Evolutionary conservation across 2,888 invertebrate genomes (phyloP).

Genomic region (Drosophila borborema): DNA sequence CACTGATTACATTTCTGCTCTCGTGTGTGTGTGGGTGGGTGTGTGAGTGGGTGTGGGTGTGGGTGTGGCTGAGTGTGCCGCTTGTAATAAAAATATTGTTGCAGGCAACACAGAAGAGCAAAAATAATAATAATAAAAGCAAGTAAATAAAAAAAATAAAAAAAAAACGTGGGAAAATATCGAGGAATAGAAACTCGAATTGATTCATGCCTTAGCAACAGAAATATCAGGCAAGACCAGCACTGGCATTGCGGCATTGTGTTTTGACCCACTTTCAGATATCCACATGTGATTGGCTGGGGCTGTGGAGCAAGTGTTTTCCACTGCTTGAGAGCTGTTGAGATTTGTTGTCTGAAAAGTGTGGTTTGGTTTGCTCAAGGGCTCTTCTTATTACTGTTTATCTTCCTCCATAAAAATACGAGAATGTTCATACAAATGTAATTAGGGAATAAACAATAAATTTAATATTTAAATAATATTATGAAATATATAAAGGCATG

Average conservation of each 20-base stretch:
- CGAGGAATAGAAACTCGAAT: slow-evolving; percentile 15
- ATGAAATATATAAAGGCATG: background rate
- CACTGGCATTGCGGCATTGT: background rate
- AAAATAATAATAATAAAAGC: slow-evolving; percentile 14
- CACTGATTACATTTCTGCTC: slow-evolving; percentile 37
- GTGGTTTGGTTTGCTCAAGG: background rate
- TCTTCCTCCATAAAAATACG: background rate
- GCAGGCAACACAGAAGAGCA: slow-evolving; percentile 27
- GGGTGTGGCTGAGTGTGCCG: background rate
- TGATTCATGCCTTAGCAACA: slow-evolving; percentile 26
- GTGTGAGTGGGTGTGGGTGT: background rate
- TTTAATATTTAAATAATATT: no score
- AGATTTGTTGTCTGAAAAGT: background rate
- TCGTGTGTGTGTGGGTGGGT: background rate
- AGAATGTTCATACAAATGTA: background rate
- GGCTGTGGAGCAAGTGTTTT: background rate
- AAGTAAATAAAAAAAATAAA: slow-evolving; percentile 3
- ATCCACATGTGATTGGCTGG: background rate
- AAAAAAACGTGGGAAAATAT: background rate
- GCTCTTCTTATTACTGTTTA: background rate
- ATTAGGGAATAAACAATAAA: background rate
- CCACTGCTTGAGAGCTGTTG: slow-evolving; percentile 10
- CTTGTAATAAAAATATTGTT: slow-evolving; percentile 57
- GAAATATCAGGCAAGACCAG: slow-evolving; percentile 34
- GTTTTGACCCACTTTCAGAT: slow-evolving; percentile 41